Conservation (phyloP, 2,888 invertebrate species). For the Amblyjoppa proteus region DNA sequence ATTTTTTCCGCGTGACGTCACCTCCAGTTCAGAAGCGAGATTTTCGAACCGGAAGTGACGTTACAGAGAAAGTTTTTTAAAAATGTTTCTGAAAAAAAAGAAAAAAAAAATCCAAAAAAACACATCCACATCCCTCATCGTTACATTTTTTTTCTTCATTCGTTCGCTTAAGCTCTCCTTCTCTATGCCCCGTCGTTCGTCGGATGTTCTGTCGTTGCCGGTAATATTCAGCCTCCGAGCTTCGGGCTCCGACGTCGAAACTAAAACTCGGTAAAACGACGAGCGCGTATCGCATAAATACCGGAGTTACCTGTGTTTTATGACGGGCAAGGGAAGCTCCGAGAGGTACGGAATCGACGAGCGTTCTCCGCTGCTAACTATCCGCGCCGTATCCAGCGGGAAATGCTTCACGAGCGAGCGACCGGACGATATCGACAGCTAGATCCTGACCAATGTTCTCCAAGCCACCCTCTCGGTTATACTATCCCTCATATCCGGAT, state of each 20-base stretch:
- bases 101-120: not conserved
- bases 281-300: constrained; percentile 82
- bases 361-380: constrained; percentile 64
- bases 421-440: constrained; percentile 80
- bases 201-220: constrained; percentile 19
- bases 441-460: constrained; percentile 83
- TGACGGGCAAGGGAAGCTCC: constrained; percentile 73
- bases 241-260: constrained; percentile 29
- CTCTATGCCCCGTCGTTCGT: constrained; percentile 16
- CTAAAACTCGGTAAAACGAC: constrained; percentile 64
- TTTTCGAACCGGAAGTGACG: too few relatives aligned
- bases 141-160: constrained; percentile 36
- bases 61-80: not conserved
- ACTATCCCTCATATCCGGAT: constrained; percentile 54
- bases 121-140: not conserved
- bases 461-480: constrained; percentile 52
- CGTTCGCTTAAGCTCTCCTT: not conserved
- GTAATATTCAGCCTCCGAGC: constrained; percentile 22
- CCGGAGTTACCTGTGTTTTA: constrained; percentile 84
- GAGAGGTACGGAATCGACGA: constrained; percentile 62
- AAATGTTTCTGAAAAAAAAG: not conserved
- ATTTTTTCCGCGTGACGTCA: too few relatives aligned
- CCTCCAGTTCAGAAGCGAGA: too few relatives aligned
- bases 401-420: constrained; percentile 59
- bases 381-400: constrained; percentile 55